phyloP scores from a whole-genome alignment of 64 coral and sea anemone genomes.

The Porites lutea region DNA sequence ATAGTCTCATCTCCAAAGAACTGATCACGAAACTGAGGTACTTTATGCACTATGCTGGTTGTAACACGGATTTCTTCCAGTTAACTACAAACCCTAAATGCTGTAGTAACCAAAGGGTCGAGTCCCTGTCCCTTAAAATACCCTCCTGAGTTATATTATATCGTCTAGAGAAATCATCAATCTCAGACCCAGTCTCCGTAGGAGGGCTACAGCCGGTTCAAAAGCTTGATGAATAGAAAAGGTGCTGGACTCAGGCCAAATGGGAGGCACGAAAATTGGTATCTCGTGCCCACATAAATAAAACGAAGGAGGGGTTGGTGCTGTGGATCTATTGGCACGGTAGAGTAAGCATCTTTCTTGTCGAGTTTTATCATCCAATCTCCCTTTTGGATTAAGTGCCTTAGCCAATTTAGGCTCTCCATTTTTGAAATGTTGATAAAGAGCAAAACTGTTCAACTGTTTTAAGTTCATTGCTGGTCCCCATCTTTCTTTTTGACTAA shows the following conservation, averaged over 20 bases:
- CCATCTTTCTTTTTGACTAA: slow-evolving; percentile 56
- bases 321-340: slow-evolving; percentile 1
- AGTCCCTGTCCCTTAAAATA: slow-evolving; percentile 46
- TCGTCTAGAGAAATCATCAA: slow-evolving; percentile 53
- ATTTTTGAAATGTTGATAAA: slow-evolving; percentile 73
- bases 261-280: slow-evolving; percentile 42
- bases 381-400: slow-evolving; percentile 27
- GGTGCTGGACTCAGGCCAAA: slow-evolving; percentile 43
- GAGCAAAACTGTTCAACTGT: slow-evolving; percentile 39
- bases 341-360: slow-evolving; percentile 61
- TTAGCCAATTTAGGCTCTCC: slow-evolving; percentile 55
- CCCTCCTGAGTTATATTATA: slow-evolving; percentile 29
- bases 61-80: slow-evolving; percentile 55
- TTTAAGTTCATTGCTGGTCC: slow-evolving; percentile 64
- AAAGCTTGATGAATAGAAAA: slow-evolving; percentile 41
- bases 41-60: slow-evolving; percentile 33
- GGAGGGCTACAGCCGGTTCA: slow-evolving; percentile 45
- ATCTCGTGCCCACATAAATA: slow-evolving; percentile 17
- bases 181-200: slow-evolving; percentile 48
- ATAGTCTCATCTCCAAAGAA: slow-evolving; percentile 50
- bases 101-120: slow-evolving; percentile 56
- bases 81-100: slow-evolving; percentile 58
- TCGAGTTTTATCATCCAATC: slow-evolving; percentile 64
- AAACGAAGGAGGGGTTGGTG: slow-evolving; percentile 19
- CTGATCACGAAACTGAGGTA: slow-evolving; percentile 62